Evolutionary conservation across 2,888 invertebrate species (phyloP), one percentile per base, ranked within the genome.

Genomic region (Dicycla oo): DNA sequence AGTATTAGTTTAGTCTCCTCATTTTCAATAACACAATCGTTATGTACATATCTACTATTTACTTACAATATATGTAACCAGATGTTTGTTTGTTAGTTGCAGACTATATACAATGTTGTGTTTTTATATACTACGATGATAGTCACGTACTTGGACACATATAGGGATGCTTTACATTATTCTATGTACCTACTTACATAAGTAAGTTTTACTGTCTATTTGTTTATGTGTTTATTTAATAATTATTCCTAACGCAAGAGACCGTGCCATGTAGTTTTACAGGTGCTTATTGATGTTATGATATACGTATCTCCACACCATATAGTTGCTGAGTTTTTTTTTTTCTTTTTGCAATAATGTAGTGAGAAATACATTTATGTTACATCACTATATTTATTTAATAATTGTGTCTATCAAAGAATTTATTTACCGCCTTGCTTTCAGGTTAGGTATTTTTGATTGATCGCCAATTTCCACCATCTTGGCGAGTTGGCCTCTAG

Each of bases 1-100:
- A 53, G n/a, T 73, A 61, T 71, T 77, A 71, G 77, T 58, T 77
- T 71, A 62, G 60, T 65, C 67, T 63, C n/a, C 5, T 69, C 45
- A 45, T 64, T n/a, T n/a, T n/a, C 51, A 80, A 66, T 10, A 72
- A 60, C 58, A 64, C 26, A 40, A 51, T 38, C 18, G 20, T 15
- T 81, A 40, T 54, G 30, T 45, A 18, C 10, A 26, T n/a, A 4
- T 49, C 18, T 11, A 11, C 2, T 51, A 23, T 51, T 6, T 1
- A 61, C 15, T 3, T 18, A n/a, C 10, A 15, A 53, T 30, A 53
- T 47, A 53, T 30, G 49, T 47, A 47, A 43, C 66, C 18, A 5
- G 23, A 1, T 61, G 61, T 81, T 70, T 49, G 79, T 75, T 76
- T 56, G 15, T 61, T 66, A 40, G 64, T 45, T 77, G 61, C 38